These are phyloP conservation scores for Tetrax tetrax DNA, from an alignment of 2,113 vertebrate species.

Conservation along the genomic window DNA sequence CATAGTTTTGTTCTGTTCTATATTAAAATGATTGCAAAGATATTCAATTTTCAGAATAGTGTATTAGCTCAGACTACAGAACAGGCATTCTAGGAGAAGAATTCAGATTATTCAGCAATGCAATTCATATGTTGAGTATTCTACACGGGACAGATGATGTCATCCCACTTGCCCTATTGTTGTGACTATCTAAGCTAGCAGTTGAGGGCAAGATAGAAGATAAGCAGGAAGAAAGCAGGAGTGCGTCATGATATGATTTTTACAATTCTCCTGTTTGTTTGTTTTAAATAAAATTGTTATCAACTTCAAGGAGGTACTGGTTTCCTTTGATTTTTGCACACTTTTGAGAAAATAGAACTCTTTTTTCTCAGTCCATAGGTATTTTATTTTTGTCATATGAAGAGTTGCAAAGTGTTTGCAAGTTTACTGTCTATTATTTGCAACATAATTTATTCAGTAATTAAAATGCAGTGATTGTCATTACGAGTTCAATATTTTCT, in stretches of 20 bases:
- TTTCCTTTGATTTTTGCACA: background rate
- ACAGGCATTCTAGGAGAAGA: background rate
- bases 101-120: background rate
- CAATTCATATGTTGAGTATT: background rate
- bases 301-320: background rate
- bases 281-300: background rate
- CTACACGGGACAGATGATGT: background rate
- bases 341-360: background rate
- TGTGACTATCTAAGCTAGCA: background rate
- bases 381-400: background rate
- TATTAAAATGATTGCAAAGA: conserved; percentile 41
- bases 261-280: background rate
- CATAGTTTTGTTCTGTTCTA: background rate
- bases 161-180: background rate
- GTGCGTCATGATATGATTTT: background rate
- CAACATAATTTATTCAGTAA: conserved; percentile 1
- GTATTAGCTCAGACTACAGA: background rate
- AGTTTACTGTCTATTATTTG: background rate
- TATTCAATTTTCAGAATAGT: conserved; percentile 26
- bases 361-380: background rate
- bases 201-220: background rate
- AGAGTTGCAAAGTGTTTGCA: background rate
- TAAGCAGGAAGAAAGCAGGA: background rate
- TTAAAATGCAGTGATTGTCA: background rate
- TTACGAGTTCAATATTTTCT: background rate